Percentiles rank a stretch among this genome's conserved stretches.
phyloP scores from a whole-genome alignment of 2,888 invertebrate genomes.

The Tipula lateralis region DNA sequence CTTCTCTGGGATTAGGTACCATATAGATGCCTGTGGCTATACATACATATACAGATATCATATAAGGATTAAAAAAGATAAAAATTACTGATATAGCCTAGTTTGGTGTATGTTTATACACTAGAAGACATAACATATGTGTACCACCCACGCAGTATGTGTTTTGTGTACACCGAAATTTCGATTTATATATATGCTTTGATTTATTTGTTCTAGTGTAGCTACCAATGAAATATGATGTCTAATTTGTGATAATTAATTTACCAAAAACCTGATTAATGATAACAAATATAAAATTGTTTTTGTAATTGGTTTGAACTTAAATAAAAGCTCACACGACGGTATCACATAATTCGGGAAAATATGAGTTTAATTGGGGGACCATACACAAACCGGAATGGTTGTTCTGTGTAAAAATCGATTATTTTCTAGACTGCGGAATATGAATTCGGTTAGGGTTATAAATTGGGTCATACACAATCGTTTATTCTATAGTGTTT shows the following conservation, averaged over 20 bases:
- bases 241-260: constrained; percentile 19
- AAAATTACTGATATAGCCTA: background rate
- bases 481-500: no score
- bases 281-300: background rate
- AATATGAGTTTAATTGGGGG: background rate
- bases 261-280: background rate
- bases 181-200: background rate
- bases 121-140: background rate
- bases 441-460: no score
- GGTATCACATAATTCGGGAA: background rate
- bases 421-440: background rate
- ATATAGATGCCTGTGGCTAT: background rate
- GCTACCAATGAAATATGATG: background rate
- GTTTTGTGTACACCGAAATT: background rate
- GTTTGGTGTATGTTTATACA: background rate
- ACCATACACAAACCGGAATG: background rate
- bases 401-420: background rate
- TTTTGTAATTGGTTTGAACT: background rate
- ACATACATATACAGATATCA: background rate
- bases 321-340: background rate
- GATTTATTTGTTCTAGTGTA: background rate
- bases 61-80: constrained; percentile 19
- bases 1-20: background rate
- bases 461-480: no score
- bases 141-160: background rate